Conservation (phyloP, 2,113 vertebrate species). For the Tinamus guttatus region DNA sequence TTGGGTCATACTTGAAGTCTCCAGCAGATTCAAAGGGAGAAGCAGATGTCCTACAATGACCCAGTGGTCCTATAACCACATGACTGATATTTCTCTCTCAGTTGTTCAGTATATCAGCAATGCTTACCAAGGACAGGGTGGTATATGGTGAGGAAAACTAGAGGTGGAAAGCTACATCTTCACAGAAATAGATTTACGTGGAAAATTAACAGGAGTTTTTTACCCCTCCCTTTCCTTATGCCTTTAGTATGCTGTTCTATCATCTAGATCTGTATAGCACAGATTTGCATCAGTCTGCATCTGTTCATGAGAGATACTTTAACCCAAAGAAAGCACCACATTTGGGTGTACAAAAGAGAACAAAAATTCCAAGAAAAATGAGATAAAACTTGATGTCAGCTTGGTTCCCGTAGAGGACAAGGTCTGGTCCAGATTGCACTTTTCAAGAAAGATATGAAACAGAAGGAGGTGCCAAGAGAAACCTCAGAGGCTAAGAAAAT, state of each 20-base stretch:
- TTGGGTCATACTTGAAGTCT: not conserved
- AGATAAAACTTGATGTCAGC: not conserved
- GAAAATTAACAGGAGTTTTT: not conserved
- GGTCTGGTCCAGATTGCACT: not conserved
- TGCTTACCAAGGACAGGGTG: not conserved
- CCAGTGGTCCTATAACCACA: fast-evolving
- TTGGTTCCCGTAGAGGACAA: not conserved
- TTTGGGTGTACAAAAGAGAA: not conserved
- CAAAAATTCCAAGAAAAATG: fast-evolving
- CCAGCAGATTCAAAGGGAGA: not conserved
- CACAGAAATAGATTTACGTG: not conserved
- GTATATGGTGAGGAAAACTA: not conserved
- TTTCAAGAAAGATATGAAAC: not conserved
- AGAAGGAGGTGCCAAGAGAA: not conserved
- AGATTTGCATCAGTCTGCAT: not conserved
- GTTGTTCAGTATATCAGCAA: not conserved
- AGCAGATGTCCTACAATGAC: not conserved
- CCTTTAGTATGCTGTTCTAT: not conserved
- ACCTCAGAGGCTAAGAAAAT: not conserved
- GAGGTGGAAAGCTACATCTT: not conserved
- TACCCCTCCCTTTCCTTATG: not conserved
- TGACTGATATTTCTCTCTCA: not conserved
- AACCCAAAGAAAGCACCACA: not conserved
- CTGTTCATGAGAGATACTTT: not conserved
- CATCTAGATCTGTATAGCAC: not conserved